A percentile compares a stretch with the other conserved stretches of the same genome.
Evolutionary conservation across 2,888 invertebrate species (phyloP).

Genomic region (Arge pagana): DNA sequence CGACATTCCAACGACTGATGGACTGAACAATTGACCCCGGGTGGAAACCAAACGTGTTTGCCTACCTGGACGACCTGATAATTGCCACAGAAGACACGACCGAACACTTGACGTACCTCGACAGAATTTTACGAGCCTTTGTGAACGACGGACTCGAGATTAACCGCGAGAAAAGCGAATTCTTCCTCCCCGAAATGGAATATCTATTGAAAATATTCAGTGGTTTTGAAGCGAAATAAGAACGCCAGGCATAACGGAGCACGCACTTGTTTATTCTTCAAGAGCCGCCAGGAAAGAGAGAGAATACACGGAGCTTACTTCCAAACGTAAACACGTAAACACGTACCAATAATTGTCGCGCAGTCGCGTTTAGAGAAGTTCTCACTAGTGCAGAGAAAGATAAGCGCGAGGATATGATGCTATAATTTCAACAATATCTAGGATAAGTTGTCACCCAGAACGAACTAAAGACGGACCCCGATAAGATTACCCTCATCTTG

Average conservation of each 20-base stretch:
- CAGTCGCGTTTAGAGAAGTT: too few species aligned
- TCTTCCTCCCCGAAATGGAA: constrained; percentile 34
- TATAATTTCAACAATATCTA: too few species aligned
- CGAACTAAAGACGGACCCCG: constrained; percentile 31
- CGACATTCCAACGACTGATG: constrained; percentile 21
- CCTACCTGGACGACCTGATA: constrained; percentile 44
- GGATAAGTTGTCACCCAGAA: constrained; percentile 38
- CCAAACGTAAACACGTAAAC: too few species aligned
- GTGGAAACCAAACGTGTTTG: constrained; percentile 30
- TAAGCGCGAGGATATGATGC: too few species aligned
- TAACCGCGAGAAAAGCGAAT: constrained; percentile 42
- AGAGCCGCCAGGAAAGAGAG: too few species aligned
- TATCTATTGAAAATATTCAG: too few species aligned
- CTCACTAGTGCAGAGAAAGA: too few species aligned
- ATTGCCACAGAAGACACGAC: constrained; percentile 37
- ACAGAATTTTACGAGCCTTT: constrained; percentile 35
- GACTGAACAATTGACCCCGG: constrained; percentile 7
- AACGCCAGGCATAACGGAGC: too few species aligned
- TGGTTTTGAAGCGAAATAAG: too few species aligned
- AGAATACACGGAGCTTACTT: too few species aligned
- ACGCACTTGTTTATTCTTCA: too few species aligned
- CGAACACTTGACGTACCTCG: constrained; percentile 34
- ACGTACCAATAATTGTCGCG: too few species aligned
- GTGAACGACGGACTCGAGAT: constrained; percentile 35
- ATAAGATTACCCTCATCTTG: constrained; percentile 31